A percentile compares a stretch with the other conserved stretches of the same genome.
phyloP scores from a whole-genome alignment of 2,113 vertebrate species.

The Limnothrissa miodon region DNA sequence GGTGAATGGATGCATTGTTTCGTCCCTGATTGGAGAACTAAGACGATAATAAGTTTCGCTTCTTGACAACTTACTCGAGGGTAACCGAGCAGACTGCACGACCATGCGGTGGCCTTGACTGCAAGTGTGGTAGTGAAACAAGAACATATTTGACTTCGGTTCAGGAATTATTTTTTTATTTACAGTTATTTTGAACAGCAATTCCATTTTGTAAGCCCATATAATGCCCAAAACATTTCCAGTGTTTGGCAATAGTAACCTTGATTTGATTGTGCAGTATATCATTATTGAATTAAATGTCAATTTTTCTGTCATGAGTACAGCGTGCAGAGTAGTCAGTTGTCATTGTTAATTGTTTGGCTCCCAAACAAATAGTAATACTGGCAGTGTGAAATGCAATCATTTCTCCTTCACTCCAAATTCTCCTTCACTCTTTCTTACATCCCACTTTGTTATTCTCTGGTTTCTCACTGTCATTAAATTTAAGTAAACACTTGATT shows the following conservation, averaged over 20 bases:
- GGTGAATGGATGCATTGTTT: slow-evolving; percentile 62
- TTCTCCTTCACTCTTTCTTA: not conserved
- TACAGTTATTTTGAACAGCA: slow-evolving; percentile 3
- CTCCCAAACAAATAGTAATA: not conserved
- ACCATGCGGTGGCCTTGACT: not conserved
- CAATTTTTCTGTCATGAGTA: not conserved
- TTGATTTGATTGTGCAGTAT: not conserved
- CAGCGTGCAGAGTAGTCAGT: not conserved
- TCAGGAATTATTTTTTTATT: slow-evolving; percentile 1
- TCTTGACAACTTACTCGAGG: slow-evolving; percentile 11
- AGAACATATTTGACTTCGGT: not conserved
- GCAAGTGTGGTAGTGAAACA: not conserved
- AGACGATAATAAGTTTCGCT: slow-evolving; percentile 20
- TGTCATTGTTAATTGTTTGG: not conserved
- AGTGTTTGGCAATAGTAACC: not conserved
- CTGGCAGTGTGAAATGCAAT: not conserved
- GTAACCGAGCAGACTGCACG: not conserved
- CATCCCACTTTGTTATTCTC: not conserved
- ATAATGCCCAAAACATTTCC: not conserved
- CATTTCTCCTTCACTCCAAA: not conserved
- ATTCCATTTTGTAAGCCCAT: not conserved
- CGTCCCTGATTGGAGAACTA: slow-evolving; percentile 20
- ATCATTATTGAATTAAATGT: not conserved
- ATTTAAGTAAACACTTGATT: not conserved
- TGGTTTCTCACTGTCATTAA: not conserved